These are phyloP conservation scores for Phalacrocorax carbo DNA, from an alignment of 2,113 vertebrate genomes.

Conservation along the genomic window DNA sequence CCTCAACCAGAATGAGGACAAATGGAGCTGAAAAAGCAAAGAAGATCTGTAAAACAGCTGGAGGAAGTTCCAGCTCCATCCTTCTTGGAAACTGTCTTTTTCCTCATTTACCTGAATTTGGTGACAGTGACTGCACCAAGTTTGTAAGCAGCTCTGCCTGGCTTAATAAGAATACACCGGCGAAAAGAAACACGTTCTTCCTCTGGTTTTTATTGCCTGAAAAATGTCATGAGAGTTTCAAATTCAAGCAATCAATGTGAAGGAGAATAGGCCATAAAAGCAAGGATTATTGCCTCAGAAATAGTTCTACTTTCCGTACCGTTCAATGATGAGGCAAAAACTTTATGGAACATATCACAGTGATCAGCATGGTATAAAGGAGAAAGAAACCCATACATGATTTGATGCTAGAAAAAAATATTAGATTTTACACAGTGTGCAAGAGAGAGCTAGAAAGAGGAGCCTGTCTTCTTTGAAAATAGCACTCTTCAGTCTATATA, in stretches of 20 bases:
- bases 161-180: neutral
- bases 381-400: neutral
- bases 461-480: neutral
- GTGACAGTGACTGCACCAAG: neutral
- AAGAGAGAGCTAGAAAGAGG: neutral
- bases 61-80: neutral
- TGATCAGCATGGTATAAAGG: neutral
- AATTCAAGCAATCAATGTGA: slow-evolving; percentile 52
- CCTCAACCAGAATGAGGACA: neutral
- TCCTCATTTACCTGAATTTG: neutral
- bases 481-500: neutral
- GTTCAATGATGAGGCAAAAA: slow-evolving; percentile 39
- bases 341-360: slow-evolving; percentile 21
- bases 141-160: slow-evolving; percentile 8
- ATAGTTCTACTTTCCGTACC: slow-evolving; percentile 41
- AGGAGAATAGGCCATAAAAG: slow-evolving; percentile 56
- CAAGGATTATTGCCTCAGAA: slow-evolving; percentile 66
- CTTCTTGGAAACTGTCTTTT: neutral
- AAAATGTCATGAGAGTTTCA: slow-evolving; percentile 51
- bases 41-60: neutral
- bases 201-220: slow-evolving; percentile 56
- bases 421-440: neutral
- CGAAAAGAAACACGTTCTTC: slow-evolving; percentile 14
- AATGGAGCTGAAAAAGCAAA: neutral
- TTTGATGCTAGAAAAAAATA: neutral